Evolutionary conservation across 2,888 invertebrate species (phyloP), one percentile per base, ranked within the genome.

Genomic region (Cerastis leucographa): DNA sequence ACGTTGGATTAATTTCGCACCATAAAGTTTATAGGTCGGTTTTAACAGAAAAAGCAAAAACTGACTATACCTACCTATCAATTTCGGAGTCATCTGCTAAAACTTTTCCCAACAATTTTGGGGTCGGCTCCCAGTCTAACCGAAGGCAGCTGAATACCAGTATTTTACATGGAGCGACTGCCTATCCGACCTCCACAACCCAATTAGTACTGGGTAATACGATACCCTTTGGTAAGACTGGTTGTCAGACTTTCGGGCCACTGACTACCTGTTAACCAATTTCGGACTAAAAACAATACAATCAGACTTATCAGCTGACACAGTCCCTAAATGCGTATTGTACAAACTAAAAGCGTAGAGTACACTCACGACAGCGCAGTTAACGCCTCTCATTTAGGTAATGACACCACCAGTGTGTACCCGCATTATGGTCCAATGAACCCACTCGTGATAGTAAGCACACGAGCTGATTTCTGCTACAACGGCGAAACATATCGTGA

Each of bases 341-440:
- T 78, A 78, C 67, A 87, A 85, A 79, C 70, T 67, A 78, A 80
- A 74, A 72, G 76, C 75, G 35, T 73, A 25, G 51, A 56, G 44
- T 61, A 81, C 70, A 80, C 67, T 64, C 65, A 76, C 76, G 76
- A 83, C 78, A 77, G 69, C 65, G 70, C 75, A 71, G 79, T 80
- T 81, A 86, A 79, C 77, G 81, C 71, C 71, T 79, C 74, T 77
- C 81, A 83, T 87, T 85, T 85, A 78, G 65, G 70, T 89, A 89
- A 89, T 88, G 89, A 84, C 82, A 87, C 68, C 72, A 72, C 74
- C 76, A 78, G 76, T 83, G 76, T 83, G 82, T 79, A 81, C 84
- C 81, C 83, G 80, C 84, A 88, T 88, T 88, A 91, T 84, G 91
- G 91, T 89, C 81, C 91, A 85, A 91, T 93, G 92, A 92, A 92